Evolutionary conservation across 2,113 vertebrate species (phyloP).

Genomic region (Myiopsitta monachus): DNA sequence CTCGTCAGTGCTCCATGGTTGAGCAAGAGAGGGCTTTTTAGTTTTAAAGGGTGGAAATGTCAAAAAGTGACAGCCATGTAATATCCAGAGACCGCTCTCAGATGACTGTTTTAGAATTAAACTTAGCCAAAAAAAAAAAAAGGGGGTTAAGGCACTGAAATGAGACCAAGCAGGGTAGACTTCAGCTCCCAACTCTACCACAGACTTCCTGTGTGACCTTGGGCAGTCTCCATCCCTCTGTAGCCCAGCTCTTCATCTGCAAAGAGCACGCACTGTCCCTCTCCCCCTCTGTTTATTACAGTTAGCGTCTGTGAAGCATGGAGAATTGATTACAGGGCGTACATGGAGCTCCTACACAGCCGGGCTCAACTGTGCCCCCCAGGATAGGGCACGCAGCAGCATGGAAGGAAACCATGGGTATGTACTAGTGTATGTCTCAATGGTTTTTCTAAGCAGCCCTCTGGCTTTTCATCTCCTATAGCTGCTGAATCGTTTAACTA

Average conservation of each 20-base stretch:
- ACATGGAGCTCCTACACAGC: background rate
- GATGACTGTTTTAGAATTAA: background rate
- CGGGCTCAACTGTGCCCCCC: background rate
- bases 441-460: background rate
- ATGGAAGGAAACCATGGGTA: background rate
- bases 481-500: constrained; percentile 87
- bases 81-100: background rate
- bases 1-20: background rate
- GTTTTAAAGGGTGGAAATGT: background rate
- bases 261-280: background rate
- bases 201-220: constrained; percentile 59
- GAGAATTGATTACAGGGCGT: background rate
- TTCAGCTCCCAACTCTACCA: background rate
- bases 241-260: background rate
- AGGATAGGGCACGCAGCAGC: background rate
- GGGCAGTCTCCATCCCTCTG: background rate
- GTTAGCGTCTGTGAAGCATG: background rate
- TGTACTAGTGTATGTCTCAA: background rate
- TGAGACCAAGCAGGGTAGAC: background rate
- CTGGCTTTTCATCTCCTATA: constrained; percentile 3
- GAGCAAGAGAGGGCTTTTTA: background rate
- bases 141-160: background rate
- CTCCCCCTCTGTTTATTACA: background rate
- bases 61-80: background rate
- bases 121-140: background rate